Evolutionary conservation across 2,888 invertebrate species (phyloP), one percentile per base, ranked within the genome.

Genomic region (Rhagium mordax): DNA sequence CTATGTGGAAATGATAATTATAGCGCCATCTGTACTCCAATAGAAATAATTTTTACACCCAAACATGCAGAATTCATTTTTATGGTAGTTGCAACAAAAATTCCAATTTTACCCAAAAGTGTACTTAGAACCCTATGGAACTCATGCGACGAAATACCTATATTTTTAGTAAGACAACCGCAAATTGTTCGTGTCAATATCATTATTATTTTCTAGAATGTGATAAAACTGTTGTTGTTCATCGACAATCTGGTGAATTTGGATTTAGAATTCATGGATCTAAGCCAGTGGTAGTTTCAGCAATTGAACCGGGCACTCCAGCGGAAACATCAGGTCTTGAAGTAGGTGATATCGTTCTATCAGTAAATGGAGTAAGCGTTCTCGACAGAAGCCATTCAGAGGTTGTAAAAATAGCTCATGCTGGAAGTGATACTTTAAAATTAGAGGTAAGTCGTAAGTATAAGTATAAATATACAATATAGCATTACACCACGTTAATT

Each of bases 231-330:
- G 94, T 97, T 33, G 91, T 94, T 67, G 95, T 97, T 3, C 92
- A 93, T 78, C 92, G 95, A 65, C 94, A 95, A 81, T 93, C 94
- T 21, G 96, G 96, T 47, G 98, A 97, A 86, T 98, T 97, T 86
- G 98, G 98, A 13, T 97, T 98, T 87, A 93, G 98, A 74, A 97
- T 98, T 84, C 96, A 98, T 83, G 98, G 98, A 24, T 96, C 96
- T 72, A 95, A 96, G 84, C 98, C 98, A 0, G 97, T 98, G n/a
- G 96, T 98, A 13, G 97, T 98, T 27, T 97, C 98, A 3, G 96
- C 96, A 18, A 97, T 98, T 79, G 98, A 98, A 88, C 94, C 95
- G 41, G 96, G 96, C 79, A 98, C 98, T 0, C 96, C 98, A 0
- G 98, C 98, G 0, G 97, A 97, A 88, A 93, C 92, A 69, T 96